Evolutionary conservation across 2,797 vertebrate species (phyloP).

Genomic region (Choloepus didactylus): DNA sequence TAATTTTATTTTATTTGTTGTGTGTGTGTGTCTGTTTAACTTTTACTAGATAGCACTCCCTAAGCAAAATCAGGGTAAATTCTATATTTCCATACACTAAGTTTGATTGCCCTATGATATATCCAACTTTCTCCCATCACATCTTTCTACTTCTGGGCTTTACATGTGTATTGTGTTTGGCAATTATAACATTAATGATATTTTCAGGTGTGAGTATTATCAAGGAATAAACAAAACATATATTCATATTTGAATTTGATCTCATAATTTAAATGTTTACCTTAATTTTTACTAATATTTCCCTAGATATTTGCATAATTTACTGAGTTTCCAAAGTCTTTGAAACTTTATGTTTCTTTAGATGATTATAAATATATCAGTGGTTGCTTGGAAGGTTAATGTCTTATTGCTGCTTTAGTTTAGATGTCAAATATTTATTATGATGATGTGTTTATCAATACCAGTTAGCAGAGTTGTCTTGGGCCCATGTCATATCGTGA

Average conservation of each 20-base stretch:
- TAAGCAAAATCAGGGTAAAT: not conserved
- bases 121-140: not conserved
- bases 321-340: not conserved
- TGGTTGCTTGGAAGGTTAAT: constrained; percentile 87
- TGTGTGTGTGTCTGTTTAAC: not conserved
- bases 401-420: constrained; percentile 86
- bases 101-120: not conserved
- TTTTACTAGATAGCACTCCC: not conserved
- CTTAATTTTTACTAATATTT: not conserved
- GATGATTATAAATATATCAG: constrained; percentile 41
- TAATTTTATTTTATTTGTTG: not conserved
- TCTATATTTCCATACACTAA: not conserved
- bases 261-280: not conserved
- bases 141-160: not conserved
- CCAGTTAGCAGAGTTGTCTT: constrained; percentile 60
- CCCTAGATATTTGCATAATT: not conserved
- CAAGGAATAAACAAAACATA: not conserved
- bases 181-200: not conserved
- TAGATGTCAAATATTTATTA: constrained; percentile 85
- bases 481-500: not conserved
- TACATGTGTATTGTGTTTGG: not conserved
- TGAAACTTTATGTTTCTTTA: not conserved
- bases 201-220: not conserved
- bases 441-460: constrained; percentile 75
- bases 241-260: not conserved